These are phyloP conservation scores for Scomber colias DNA, from an alignment of 2,113 vertebrate genomes.

Conservation along the genomic window DNA sequence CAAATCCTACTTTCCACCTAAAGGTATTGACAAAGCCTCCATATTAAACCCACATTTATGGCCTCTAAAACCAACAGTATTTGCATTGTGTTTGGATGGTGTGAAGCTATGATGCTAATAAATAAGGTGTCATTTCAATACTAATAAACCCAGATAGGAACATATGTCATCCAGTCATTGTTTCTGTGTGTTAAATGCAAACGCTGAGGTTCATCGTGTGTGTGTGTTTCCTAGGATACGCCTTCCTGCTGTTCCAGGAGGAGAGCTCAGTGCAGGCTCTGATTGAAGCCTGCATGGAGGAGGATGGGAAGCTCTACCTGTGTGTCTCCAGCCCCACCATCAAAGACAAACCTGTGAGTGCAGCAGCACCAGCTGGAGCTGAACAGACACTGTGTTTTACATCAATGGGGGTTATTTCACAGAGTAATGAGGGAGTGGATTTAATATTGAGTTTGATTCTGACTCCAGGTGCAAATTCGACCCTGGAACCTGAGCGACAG, in stretches of 20 bases:
- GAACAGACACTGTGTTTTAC: background rate
- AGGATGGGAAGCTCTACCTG: constrained; percentile 97
- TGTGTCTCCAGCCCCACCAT: constrained; percentile 99
- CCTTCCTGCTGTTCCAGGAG: constrained; percentile 99
- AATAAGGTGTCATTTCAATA: background rate
- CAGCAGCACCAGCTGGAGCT: background rate
- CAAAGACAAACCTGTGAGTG: constrained; percentile 99
- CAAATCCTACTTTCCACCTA: constrained; percentile 98
- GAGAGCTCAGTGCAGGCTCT: constrained; percentile 97
- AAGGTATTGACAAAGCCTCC: constrained; percentile 87
- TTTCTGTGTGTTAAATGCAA: background rate
- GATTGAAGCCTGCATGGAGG: constrained; percentile 98
- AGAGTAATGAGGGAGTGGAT: background rate
- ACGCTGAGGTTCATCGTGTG: constrained; percentile 11
- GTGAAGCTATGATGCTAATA: constrained; percentile 2
- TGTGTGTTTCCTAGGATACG: constrained; percentile 89
- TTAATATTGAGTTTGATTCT: background rate
- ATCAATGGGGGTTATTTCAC: no score
- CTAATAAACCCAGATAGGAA: background rate
- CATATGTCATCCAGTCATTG: background rate
- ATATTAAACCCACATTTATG: background rate
- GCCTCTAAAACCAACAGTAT: background rate
- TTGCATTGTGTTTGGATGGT: background rate
- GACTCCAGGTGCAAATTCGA: constrained; percentile 94
- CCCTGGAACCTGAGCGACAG: constrained; percentile 99